phyloP scores from a whole-genome alignment of 2,113 vertebrate species.

The Peromyscus maniculatus region DNA sequence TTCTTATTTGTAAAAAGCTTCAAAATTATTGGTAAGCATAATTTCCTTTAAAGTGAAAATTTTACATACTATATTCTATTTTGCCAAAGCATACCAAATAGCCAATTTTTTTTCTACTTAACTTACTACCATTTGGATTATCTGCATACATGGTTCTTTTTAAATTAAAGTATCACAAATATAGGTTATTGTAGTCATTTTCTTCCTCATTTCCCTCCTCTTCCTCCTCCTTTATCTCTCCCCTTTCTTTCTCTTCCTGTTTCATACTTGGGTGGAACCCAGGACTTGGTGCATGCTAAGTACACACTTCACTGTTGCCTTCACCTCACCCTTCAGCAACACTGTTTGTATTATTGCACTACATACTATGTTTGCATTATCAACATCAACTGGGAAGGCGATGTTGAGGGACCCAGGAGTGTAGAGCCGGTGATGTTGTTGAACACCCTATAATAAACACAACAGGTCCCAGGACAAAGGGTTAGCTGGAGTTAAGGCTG shows the following conservation, averaged over 20 bases:
- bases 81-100: slow-evolving; percentile 24
- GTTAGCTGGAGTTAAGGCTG: not conserved
- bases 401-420: not conserved
- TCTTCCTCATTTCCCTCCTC: not conserved
- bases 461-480: not conserved
- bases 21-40: not conserved
- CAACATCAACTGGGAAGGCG: not conserved
- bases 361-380: not conserved
- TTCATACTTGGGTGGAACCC: not conserved
- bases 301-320: not conserved
- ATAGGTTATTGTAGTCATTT: not conserved
- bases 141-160: not conserved
- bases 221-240: not conserved
- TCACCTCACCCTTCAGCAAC: not conserved
- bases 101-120: not conserved
- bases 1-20: not conserved
- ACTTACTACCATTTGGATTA: not conserved
- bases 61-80: not conserved
- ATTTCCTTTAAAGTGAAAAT: not conserved
- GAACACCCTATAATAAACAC: not conserved
- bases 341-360: not conserved
- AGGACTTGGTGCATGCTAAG: not conserved
- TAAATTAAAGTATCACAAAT: not conserved
- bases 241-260: not conserved
- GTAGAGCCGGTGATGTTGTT: too few relatives aligned